Conservation (phyloP, 92 coral and sea anemone genomes). For the Paragorgia papillata region DNA sequence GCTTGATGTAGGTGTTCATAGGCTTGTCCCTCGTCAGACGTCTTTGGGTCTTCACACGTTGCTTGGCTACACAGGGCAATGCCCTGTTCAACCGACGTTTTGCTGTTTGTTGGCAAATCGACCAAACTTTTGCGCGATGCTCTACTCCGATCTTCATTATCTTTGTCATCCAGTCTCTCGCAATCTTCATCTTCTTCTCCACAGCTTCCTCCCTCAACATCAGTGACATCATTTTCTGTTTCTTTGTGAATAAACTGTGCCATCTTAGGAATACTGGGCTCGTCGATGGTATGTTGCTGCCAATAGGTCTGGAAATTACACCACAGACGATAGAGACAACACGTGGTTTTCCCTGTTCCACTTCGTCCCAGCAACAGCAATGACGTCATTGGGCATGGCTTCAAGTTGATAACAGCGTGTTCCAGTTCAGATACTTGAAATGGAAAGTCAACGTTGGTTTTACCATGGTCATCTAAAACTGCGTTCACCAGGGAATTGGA, state of each 20-base stretch:
- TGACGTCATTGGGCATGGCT: constrained; percentile 58
- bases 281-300: constrained; percentile 74
- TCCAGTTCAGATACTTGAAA: constrained; percentile 93
- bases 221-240: background rate
- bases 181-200: background rate
- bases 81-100: background rate
- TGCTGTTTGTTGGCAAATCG: background rate
- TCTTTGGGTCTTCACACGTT: background rate
- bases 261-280: constrained; percentile 81
- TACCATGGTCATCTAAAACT: constrained; percentile 62
- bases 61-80: background rate
- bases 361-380: constrained; percentile 92
- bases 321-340: constrained; percentile 96
- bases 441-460: constrained; percentile 76
- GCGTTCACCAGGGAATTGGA: constrained; percentile 75
- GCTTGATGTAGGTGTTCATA: constrained; percentile 90
- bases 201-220: background rate
- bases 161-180: background rate
- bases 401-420: constrained; percentile 87
- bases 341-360: constrained; percentile 99
- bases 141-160: background rate
- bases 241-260: constrained; percentile 4
- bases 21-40: background rate
- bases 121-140: background rate
- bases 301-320: constrained; percentile 80